Base-by-base conservation (phyloP, 1,140 invertebrate species). In the Holcopasites calliopsidis region DNA sequence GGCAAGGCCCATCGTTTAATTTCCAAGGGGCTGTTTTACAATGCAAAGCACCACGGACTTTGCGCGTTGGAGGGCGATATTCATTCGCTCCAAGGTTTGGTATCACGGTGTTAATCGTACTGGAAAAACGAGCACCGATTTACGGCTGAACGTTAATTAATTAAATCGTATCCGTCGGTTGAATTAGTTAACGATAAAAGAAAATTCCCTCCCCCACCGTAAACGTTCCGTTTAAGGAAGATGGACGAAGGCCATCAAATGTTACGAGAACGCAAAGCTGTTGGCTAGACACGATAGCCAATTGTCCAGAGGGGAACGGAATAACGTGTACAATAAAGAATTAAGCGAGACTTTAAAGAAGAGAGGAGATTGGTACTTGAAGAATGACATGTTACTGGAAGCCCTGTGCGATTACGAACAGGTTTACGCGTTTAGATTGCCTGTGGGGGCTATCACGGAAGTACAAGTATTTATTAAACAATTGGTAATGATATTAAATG, bases 391-490 rank as follows among this genome's bases (percentile, higher is more conserved):
- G 21, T 28, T 72, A 11, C 3, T 75, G 1, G 77, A 84, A 21
- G 77, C 80, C 1, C 8, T 64, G 3, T 35, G 54, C 10, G 80
- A 84, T 58, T 84, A 68, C 35, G 82, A 84, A 31, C 73, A 77
- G 28, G 47, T 77, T 52, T 50, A 80, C 0, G 26, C 62, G 3
- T 23, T 80, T 8, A 66, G 38, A 21, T 35, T 50, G 11, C 5
- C 6, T 6, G 47, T 31, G 5, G 47, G 6, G 13, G 3, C 44
- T 10, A n/a, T 40, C 1, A 60, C 23, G 1, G 35, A 65, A 10
- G n/a, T 68, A 50, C 69, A 84, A 76, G 82, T 82, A 76, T 1
- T 18, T 47, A 18, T 47, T n/a, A 21, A 26, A 44, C 21, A n/a
- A 21, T 49, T 35, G 31, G 60, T 18, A 35, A 47, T 49, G 26